Conservation (phyloP, 2,797 vertebrate genomes). For the Coendou prehensilis region DNA sequence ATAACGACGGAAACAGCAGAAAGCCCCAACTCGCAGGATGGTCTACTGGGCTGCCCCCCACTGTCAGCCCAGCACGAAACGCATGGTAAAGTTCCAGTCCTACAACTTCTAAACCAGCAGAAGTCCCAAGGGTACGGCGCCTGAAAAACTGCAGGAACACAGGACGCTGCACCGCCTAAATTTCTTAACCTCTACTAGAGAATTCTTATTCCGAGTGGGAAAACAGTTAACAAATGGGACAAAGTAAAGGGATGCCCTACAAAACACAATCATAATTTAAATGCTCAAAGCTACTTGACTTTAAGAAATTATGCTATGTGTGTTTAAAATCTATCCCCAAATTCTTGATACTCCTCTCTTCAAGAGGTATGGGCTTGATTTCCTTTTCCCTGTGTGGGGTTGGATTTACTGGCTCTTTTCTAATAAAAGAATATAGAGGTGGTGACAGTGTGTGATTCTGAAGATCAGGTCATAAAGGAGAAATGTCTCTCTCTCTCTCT, state of each 20-base stretch:
- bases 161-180: neutral
- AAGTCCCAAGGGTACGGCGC: neutral
- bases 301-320: neutral
- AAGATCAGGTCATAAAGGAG: neutral
- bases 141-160: neutral
- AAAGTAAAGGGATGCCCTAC: neutral
- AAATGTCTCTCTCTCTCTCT: neutral
- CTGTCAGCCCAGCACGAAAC: neutral
- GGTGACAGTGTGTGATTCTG: neutral
- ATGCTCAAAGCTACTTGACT: neutral
- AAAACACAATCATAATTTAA: neutral
- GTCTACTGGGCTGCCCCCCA: rapidly evolving
- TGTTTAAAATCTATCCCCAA: neutral
- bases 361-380: neutral
- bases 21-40: neutral
- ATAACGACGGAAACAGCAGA: rapidly evolving
- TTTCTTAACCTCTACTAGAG: neutral
- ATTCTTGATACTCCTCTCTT: neutral
- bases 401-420: neutral
- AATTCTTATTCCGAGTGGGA: neutral
- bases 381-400: too few relatives aligned
- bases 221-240: neutral
- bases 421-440: neutral
- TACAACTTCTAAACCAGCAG: too few relatives aligned
- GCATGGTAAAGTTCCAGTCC: neutral